phyloP scores from a whole-genome alignment of 2,797 vertebrate species.

The Parambassis ranga region DNA sequence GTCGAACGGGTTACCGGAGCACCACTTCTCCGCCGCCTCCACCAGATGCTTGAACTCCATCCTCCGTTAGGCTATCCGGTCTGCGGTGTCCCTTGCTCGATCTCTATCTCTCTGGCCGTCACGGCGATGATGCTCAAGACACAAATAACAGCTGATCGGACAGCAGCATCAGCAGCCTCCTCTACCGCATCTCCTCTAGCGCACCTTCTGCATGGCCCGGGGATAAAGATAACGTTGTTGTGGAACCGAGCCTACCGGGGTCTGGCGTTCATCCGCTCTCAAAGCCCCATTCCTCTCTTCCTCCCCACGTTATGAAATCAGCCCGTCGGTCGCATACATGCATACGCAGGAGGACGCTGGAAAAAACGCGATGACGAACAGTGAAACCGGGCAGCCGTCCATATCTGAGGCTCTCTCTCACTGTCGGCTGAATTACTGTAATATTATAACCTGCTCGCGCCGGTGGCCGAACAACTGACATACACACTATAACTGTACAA shows the following conservation, averaged over 20 bases:
- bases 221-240: slow-evolving; percentile 40
- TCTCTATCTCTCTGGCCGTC: slow-evolving; percentile 57
- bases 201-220: slow-evolving; percentile 67
- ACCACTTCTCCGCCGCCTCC: slow-evolving; percentile 96
- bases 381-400: slow-evolving; percentile 56
- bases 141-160: slow-evolving; percentile 73
- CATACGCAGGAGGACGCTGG: slow-evolving; percentile 66
- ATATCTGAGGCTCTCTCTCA: slow-evolving; percentile 29
- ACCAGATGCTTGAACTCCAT: slow-evolving; percentile 98
- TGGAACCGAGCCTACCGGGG: slow-evolving; percentile 57
- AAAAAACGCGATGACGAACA: slow-evolving; percentile 78
- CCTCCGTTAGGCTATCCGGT: slow-evolving; percentile 63
- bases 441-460: not conserved
- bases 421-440: not conserved
- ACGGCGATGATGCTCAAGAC: slow-evolving; percentile 76
- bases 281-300: slow-evolving; percentile 67
- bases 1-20: slow-evolving; percentile 94
- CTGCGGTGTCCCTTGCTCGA: slow-evolving; percentile 64
- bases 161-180: slow-evolving; percentile 64
- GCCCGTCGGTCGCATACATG: slow-evolving; percentile 69
- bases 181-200: slow-evolving; percentile 63
- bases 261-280: slow-evolving; percentile 49
- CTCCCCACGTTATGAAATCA: slow-evolving; percentile 73
- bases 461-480: not conserved
- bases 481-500: too few relatives aligned